Evolutionary conservation across 2,113 vertebrate species (phyloP).

Genomic region (Rhinolophus sinicus): DNA sequence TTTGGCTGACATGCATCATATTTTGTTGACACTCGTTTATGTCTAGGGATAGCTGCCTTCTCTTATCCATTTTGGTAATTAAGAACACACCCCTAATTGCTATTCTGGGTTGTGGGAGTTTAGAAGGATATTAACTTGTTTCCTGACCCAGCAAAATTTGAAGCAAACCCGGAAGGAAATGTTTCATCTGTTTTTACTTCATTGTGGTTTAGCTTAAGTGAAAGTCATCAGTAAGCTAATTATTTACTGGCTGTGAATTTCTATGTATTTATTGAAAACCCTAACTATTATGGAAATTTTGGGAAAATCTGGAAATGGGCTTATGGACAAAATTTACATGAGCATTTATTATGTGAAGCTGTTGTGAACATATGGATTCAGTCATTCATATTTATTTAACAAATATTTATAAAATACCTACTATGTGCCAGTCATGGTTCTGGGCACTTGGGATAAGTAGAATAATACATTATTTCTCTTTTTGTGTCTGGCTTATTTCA

Average conservation of each 20-base stretch:
- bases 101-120: slow-evolving; percentile 58
- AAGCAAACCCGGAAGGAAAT: slow-evolving; percentile 40
- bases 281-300: neutral
- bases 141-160: slow-evolving; percentile 61
- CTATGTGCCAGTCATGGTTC: neutral
- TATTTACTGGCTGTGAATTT: neutral
- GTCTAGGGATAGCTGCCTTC: neutral
- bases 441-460: neutral
- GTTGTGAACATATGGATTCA: neutral
- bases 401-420: neutral
- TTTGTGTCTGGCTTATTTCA: neutral
- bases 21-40: slow-evolving; percentile 49
- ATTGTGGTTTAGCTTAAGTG: neutral
- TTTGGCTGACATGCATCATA: neutral
- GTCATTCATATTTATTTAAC: neutral
- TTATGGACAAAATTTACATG: neutral
- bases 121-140: slow-evolving; percentile 47
- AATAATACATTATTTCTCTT: neutral
- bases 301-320: neutral
- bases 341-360: neutral
- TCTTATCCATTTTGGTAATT: slow-evolving; percentile 58
- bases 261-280: neutral
- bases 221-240: neutral
- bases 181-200: slow-evolving; percentile 39
- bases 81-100: slow-evolving; percentile 70